Conservation (phyloP, 2,888 invertebrate genomes). For the Apotomis capreana region DNA sequence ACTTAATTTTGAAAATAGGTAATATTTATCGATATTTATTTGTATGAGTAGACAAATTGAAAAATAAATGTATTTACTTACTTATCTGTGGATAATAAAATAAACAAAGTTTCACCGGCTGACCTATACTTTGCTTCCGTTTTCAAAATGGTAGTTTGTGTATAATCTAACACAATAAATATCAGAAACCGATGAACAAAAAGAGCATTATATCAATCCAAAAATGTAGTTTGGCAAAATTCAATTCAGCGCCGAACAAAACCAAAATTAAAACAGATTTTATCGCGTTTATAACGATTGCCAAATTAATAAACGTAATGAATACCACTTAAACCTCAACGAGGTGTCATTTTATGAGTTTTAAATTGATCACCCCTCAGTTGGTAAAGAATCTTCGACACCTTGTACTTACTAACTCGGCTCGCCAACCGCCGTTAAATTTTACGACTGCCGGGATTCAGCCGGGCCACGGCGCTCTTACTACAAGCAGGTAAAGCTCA, state of each 20-base stretch:
- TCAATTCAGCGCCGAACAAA: background rate
- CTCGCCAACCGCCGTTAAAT: conserved; percentile 31
- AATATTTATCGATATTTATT: too few relatives aligned
- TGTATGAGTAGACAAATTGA: too few relatives aligned
- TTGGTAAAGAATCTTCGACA: conserved; percentile 27
- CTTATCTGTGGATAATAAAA: too few relatives aligned
- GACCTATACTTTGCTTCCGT: too few relatives aligned
- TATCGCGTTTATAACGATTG: background rate
- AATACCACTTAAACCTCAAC: background rate
- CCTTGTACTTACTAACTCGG: conserved; percentile 26
- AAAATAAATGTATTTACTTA: too few relatives aligned
- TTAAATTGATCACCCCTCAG: conserved; percentile 17
- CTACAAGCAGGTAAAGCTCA: background rate
- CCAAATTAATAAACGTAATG: background rate
- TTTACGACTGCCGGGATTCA: conserved; percentile 31
- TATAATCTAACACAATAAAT: too few relatives aligned
- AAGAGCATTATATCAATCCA: too few relatives aligned
- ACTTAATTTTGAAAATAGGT: too few relatives aligned
- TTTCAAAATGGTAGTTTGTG: too few relatives aligned
- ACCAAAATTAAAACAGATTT: background rate
- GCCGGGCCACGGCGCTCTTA: background rate
- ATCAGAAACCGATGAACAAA: too few relatives aligned
- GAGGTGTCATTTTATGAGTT: background rate
- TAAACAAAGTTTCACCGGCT: too few relatives aligned
- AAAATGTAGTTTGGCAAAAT: background rate